Conservation (phyloP, 2,113 vertebrate genomes). For the Podarcis muralis region DNA sequence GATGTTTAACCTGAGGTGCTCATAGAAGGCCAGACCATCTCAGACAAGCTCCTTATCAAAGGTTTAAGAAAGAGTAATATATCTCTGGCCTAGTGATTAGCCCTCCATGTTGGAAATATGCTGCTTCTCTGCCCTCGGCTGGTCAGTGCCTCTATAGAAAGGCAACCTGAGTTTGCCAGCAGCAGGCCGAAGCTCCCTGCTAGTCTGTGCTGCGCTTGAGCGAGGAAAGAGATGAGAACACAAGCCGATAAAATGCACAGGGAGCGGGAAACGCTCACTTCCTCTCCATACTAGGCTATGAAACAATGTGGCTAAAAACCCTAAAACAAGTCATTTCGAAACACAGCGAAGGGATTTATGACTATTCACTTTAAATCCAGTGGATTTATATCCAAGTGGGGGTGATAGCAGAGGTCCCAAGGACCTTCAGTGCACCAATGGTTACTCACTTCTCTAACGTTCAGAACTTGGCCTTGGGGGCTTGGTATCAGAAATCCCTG, state of each 20-base stretch:
- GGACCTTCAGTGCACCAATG: not conserved
- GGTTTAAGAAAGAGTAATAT: constrained; percentile 40
- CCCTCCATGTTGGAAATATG: not conserved
- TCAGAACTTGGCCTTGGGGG: not conserved
- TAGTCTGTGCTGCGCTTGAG: not conserved
- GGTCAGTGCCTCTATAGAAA: not conserved
- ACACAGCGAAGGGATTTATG: not conserved
- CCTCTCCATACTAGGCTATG: not conserved
- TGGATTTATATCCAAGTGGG: fast-evolving
- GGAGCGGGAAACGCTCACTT: not conserved
- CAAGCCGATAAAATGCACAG: not conserved
- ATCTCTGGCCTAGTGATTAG: not conserved
- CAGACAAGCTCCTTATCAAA: constrained; percentile 42
- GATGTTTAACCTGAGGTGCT: not conserved
- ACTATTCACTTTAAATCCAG: not conserved
- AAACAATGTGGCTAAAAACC: not conserved
- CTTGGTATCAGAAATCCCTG: not conserved
- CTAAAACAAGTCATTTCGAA: not conserved
- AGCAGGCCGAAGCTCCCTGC: not conserved
- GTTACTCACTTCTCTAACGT: not conserved
- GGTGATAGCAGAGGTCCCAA: not conserved
- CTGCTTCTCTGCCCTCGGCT: not conserved
- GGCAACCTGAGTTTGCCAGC: not conserved
- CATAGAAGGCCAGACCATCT: constrained; percentile 34
- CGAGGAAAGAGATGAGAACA: not conserved